Conservation (phyloP, 2,797 vertebrate genomes). For the Pangasius mekongensis region DNA sequence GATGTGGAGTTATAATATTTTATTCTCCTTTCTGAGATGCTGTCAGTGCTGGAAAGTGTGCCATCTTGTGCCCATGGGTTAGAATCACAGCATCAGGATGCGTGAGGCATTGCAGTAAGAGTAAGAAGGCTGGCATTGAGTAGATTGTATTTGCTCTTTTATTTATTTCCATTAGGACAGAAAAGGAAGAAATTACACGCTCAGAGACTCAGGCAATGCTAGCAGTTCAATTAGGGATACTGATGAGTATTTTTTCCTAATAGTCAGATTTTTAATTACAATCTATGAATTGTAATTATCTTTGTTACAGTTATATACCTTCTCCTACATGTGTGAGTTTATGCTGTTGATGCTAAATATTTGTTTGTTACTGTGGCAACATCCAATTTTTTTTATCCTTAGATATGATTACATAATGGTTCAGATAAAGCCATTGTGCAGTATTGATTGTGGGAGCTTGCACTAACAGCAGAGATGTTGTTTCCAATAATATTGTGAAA, state of each 20-base stretch:
- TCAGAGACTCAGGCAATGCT: neutral
- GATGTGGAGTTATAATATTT: constrained; percentile 48
- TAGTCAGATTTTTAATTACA: neutral
- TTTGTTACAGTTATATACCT: neutral
- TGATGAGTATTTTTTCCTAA: neutral
- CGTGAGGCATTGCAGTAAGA: constrained; percentile 7
- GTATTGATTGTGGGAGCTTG: constrained; percentile 54
- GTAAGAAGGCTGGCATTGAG: neutral
- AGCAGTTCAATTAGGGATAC: neutral
- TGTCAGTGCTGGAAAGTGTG: constrained; percentile 48
- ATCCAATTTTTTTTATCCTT: constrained; percentile 22
- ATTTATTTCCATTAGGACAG: constrained; percentile 17
- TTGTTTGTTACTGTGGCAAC: constrained; percentile 57
- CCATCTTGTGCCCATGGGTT: constrained; percentile 59
- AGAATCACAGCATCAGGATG: constrained; percentile 42
- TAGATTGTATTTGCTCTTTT: neutral
- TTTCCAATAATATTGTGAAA: constrained; percentile 52
- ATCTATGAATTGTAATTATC: neutral
- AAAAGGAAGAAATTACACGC: neutral
- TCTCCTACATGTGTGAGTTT: constrained; percentile 24
- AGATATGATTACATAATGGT: constrained; percentile 57
- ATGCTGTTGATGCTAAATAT: constrained; percentile 31
- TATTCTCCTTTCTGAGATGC: constrained; percentile 11
- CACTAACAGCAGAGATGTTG: constrained; percentile 48
- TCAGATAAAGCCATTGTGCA: constrained; percentile 54